phyloP scores from a whole-genome alignment of 2,888 invertebrate genomes.

The Amorpha juglandis region DNA sequence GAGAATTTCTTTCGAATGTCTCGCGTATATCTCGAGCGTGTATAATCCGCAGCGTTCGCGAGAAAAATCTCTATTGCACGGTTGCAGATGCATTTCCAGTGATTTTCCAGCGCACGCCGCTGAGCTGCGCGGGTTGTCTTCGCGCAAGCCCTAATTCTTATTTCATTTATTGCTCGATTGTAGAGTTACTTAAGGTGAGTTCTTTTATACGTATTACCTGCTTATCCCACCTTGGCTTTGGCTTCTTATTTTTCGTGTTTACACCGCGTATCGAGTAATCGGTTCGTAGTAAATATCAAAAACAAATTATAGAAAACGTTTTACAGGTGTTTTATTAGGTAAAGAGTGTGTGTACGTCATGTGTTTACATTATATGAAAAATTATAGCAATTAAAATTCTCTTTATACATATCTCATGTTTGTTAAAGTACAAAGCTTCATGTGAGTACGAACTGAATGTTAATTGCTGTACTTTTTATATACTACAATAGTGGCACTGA shows the following conservation, averaged over 20 bases:
- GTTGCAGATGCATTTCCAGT: constrained; percentile 50
- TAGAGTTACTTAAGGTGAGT: not conserved
- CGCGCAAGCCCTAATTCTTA: not conserved
- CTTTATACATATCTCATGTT: no score
- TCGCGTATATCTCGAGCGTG: constrained; percentile 42
- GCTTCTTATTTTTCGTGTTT: not conserved
- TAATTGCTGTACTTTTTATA: no score
- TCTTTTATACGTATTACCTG: constrained; percentile 8
- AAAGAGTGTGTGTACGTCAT: not conserved
- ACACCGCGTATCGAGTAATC: constrained; percentile 4
- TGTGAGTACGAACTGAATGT: no score
- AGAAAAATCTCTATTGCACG: constrained; percentile 51
- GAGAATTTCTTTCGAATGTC: constrained; percentile 44
- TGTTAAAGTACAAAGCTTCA: no score
- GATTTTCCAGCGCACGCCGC: constrained; percentile 45
- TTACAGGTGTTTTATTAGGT: not conserved
- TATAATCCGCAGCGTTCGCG: constrained; percentile 46
- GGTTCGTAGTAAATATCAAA: not conserved
- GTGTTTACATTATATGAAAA: not conserved
- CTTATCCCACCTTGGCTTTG: not conserved
- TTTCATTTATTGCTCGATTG: constrained; percentile 5
- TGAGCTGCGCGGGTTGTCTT: not conserved
- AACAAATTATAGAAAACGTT: not conserved
- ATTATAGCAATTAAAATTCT: no score
- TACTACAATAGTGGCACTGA: no score